Conservation (phyloP, 2,113 vertebrate species). For the Heterochromis multidens region DNA sequence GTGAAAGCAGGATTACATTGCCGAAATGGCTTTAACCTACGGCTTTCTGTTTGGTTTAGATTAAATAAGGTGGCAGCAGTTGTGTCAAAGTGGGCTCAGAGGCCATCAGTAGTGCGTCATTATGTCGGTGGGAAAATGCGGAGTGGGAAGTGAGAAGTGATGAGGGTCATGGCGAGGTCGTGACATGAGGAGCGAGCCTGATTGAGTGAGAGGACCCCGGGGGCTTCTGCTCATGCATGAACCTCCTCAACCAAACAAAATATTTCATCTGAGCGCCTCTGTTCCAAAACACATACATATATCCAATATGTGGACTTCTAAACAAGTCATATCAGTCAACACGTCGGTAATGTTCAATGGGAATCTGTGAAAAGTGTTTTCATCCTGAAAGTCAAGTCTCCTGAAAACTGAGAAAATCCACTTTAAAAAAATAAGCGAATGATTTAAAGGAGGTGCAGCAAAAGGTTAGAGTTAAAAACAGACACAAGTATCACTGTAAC, state of each 20-base stretch:
- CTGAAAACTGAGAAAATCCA: background rate
- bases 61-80: constrained; percentile 36
- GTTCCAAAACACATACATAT: constrained; percentile 27
- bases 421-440: background rate
- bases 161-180: constrained; percentile 52
- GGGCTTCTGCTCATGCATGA: constrained; percentile 8
- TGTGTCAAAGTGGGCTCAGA: constrained; percentile 6
- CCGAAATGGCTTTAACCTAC: constrained; percentile 29
- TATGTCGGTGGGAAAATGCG: constrained; percentile 59
- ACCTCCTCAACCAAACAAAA: constrained; percentile 28
- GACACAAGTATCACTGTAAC: background rate
- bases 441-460: background rate
- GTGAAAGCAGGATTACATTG: constrained; percentile 5
- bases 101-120: constrained; percentile 1
- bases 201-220: constrained; percentile 11
- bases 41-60: constrained; percentile 10
- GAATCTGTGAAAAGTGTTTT: background rate
- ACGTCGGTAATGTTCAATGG: background rate
- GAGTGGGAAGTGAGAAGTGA: constrained; percentile 53
- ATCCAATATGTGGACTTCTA: constrained; percentile 8
- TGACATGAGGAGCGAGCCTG: constrained; percentile 27
- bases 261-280: constrained; percentile 30
- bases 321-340: constrained; percentile 22
- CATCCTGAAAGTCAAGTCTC: background rate
- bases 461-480: background rate